These are phyloP conservation scores for Volucella inflata DNA, from an alignment of 2,888 invertebrate genomes.

Conservation along the genomic window DNA sequence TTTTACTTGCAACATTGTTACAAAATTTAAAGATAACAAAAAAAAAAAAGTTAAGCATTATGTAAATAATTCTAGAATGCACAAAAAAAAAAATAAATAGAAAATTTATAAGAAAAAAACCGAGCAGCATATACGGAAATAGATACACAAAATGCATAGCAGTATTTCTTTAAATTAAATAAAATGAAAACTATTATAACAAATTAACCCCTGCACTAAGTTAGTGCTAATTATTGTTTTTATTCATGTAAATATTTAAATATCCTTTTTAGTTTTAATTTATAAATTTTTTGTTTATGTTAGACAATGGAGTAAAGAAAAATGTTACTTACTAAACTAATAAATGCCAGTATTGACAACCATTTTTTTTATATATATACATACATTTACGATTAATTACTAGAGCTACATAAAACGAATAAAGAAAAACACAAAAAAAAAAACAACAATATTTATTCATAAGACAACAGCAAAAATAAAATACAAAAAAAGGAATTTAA, in stretches of 20 bases:
- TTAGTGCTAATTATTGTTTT: slow-evolving; percentile 66
- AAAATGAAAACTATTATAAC: slow-evolving; percentile 43
- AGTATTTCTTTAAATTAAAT: slow-evolving; percentile 48
- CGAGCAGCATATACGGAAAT: slow-evolving; percentile 48
- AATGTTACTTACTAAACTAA: slow-evolving; percentile 60
- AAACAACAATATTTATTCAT: slow-evolving; percentile 33
- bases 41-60: slow-evolving; percentile 58
- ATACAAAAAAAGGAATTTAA: slow-evolving; percentile 61
- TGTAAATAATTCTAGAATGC: slow-evolving; percentile 73
- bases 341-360: slow-evolving; percentile 72
- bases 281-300: slow-evolving; percentile 30
- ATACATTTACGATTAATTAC: slow-evolving; percentile 70
- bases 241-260: slow-evolving; percentile 65
- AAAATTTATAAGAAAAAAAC: slow-evolving; percentile 36
- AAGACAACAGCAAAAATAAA: slow-evolving; percentile 29
- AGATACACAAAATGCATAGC: slow-evolving; percentile 43
- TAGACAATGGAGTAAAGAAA: slow-evolving; percentile 53
- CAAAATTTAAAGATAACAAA: slow-evolving; percentile 27
- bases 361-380: slow-evolving; percentile 63
- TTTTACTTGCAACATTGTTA: slow-evolving; percentile 75
- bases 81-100: slow-evolving; percentile 51
- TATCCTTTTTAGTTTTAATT: slow-evolving; percentile 33
- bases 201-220: slow-evolving; percentile 69
- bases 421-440: slow-evolving; percentile 9
- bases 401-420: slow-evolving; percentile 59